Conservation (phyloP, 2,113 vertebrate species). For the Artemisiospiza belli region DNA sequence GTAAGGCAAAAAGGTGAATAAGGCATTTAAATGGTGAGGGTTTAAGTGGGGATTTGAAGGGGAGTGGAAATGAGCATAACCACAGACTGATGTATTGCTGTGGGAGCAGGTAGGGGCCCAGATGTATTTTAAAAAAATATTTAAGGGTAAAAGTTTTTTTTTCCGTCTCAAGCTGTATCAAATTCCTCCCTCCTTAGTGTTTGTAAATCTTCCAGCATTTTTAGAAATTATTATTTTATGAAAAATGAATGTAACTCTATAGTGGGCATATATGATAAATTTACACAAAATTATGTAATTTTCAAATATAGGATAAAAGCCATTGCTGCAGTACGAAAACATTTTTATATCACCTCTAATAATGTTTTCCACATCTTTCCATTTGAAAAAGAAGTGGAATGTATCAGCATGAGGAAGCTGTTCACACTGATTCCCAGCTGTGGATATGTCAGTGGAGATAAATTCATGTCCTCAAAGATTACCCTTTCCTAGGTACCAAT, state of each 20-base stretch:
- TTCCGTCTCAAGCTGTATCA: not conserved
- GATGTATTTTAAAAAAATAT: not conserved
- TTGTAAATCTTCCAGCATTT: not conserved
- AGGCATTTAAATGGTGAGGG: not conserved
- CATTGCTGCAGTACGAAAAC: not conserved
- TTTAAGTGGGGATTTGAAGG: not conserved
- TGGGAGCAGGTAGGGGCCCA: not conserved
- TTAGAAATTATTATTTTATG: not conserved
- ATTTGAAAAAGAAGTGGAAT: not conserved
- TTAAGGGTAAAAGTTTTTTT: not conserved
- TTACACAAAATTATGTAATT: not conserved
- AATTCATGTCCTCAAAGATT: not conserved
- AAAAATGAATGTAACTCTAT: not conserved
- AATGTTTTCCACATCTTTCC: not conserved
- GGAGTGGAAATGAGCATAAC: not conserved
- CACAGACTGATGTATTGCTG: not conserved
- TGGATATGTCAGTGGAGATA: constrained; percentile 17
- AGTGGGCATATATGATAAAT: not conserved
- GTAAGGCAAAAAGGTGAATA: not conserved
- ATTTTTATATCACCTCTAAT: not conserved
- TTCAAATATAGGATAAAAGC: not conserved
- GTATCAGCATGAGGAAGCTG: not conserved
- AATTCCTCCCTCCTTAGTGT: not conserved
- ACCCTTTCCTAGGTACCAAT: not conserved
- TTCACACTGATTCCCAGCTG: constrained; percentile 8